A percentile compares a stretch with the other conserved stretches of the same genome.
These are phyloP conservation scores for Stichopus horrens DNA, from an alignment of 53 echinoderm and acorn worm genomes.

Conservation along the genomic window DNA sequence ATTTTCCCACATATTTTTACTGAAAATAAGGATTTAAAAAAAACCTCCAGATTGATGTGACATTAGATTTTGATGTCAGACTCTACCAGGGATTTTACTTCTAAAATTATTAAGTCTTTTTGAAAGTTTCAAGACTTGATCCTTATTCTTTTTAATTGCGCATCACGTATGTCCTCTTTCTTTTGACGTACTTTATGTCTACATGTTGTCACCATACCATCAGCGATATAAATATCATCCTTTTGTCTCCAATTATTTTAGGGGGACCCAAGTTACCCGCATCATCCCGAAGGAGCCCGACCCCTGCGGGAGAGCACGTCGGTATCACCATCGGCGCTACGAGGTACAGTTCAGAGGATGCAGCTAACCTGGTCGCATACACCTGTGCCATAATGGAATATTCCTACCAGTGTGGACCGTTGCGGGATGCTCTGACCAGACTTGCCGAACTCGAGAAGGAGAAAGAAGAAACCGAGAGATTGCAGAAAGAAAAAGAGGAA, in stretches of 20 bases:
- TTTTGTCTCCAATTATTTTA: not conserved
- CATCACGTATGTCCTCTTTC: too few species aligned
- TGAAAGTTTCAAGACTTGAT: too few species aligned
- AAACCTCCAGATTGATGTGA: too few species aligned
- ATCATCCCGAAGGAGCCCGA: slow-evolving; percentile 80
- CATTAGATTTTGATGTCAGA: too few species aligned
- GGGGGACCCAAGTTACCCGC: slow-evolving; percentile 77
- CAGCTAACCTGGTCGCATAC: slow-evolving; percentile 91
- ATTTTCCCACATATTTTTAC: too few species aligned
- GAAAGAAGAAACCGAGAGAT: slow-evolving; percentile 74
- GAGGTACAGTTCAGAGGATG: slow-evolving; percentile 98
- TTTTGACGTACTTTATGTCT: too few species aligned
- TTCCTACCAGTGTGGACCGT: slow-evolving; percentile 86
- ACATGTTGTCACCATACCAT: too few species aligned
- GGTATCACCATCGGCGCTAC: slow-evolving; percentile 95
- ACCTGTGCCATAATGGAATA: slow-evolving; percentile 94
- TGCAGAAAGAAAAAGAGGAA: slow-evolving; percentile 93
- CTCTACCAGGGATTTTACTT: too few species aligned
- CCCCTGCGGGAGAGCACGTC: slow-evolving; percentile 58
- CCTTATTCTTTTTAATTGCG: too few species aligned
- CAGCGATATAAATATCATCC: too few species aligned
- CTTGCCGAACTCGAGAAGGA: slow-evolving; percentile 80
- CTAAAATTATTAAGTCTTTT: too few species aligned
- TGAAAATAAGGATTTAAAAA: too few species aligned
- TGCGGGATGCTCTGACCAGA: slow-evolving; percentile 64